Percentiles rank a stretch among this genome's conserved stretches.
Evolutionary conservation across 2,113 vertebrate genomes (phyloP).

Genomic region (Triplophysa dalaica): DNA sequence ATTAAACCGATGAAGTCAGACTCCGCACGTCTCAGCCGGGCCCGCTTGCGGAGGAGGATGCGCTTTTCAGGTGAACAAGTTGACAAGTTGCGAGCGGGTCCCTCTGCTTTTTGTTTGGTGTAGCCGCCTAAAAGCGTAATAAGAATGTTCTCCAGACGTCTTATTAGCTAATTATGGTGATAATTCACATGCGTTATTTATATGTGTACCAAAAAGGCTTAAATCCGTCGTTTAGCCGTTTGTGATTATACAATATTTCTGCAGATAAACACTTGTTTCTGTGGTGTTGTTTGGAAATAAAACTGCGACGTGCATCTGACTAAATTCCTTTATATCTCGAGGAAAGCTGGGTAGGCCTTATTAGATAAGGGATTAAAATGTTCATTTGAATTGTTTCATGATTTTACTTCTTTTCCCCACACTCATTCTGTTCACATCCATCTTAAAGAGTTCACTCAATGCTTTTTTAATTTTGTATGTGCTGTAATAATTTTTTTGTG

Average conservation of each 20-base stretch:
- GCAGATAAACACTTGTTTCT: constrained; percentile 38
- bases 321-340: constrained; percentile 63
- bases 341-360: constrained; percentile 66
- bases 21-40: constrained; percentile 51
- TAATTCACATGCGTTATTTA: background rate
- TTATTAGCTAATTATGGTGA: constrained; percentile 34
- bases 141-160: constrained; percentile 46
- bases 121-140: constrained; percentile 41
- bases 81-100: constrained; percentile 52
- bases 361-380: constrained; percentile 75
- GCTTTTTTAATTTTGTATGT: constrained; percentile 26
- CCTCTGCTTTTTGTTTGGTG: constrained; percentile 53
- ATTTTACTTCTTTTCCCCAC: constrained; percentile 53
- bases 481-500: constrained; percentile 53
- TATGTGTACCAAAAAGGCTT: background rate
- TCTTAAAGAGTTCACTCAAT: constrained; percentile 60
- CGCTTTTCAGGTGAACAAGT: constrained; percentile 56
- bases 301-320: constrained; percentile 53
- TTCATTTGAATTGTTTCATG: constrained; percentile 75
- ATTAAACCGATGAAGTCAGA: constrained; percentile 67
- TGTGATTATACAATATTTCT: constrained; percentile 18
- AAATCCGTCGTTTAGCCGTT: background rate
- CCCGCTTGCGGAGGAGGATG: constrained; percentile 50
- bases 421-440: constrained; percentile 47
- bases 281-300: constrained; percentile 46